A percentile compares a stretch with the other conserved stretches of the same genome.
phyloP scores from a whole-genome alignment of 2,888 invertebrate genomes.

The Lydus trimaculatus region DNA sequence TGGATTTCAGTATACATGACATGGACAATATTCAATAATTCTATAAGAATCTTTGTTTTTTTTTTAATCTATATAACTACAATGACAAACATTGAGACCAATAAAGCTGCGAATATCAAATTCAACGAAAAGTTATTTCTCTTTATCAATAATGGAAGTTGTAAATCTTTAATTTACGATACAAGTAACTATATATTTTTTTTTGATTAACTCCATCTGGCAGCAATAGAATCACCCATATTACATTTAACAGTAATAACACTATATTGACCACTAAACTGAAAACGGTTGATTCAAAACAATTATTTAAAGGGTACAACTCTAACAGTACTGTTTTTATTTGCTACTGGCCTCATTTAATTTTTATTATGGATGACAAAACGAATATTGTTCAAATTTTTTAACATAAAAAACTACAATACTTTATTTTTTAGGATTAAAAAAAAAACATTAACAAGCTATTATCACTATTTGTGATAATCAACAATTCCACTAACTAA shows the following conservation, averaged over 20 bases:
- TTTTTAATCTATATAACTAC: neutral
- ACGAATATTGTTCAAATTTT: neutral
- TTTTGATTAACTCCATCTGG: neutral
- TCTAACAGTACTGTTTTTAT: neutral
- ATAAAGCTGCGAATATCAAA: neutral
- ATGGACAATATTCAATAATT: neutral
- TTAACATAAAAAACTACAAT: neutral
- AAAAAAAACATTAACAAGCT: neutral
- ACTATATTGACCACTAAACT: neutral
- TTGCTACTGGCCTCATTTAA: neutral
- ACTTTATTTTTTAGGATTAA: neutral
- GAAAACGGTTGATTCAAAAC: neutral
- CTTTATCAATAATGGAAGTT: neutral
- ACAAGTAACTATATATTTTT: neutral
- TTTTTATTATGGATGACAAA: neutral
- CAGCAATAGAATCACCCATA: neutral
- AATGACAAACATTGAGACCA: slow-evolving; percentile 2
- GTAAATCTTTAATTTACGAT: neutral
- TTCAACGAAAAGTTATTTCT: neutral
- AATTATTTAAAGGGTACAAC: neutral
- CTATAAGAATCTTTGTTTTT: neutral
- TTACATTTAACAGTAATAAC: neutral
- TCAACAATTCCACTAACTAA: neutral
- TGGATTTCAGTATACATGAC: neutral
- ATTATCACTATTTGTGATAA: neutral